phyloP scores from a whole-genome alignment of 2,888 invertebrate species.

The Acanthosepion pharaonis region DNA sequence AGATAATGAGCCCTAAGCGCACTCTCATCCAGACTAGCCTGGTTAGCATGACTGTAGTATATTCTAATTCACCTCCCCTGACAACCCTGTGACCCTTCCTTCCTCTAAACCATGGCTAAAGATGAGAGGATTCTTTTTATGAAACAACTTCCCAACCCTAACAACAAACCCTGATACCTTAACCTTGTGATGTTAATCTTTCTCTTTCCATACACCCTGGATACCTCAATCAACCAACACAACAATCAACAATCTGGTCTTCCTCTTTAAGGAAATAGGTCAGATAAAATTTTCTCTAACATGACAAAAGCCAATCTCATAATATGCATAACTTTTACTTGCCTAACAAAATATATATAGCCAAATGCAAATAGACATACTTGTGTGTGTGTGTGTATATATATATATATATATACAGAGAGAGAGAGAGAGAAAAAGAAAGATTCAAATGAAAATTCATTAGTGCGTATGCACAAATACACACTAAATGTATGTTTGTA shows the following conservation, averaged over 20 bases:
- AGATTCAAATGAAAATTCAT: too few species aligned
- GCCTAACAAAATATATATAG: not conserved
- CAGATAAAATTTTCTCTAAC: not conserved
- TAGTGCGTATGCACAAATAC: too few species aligned
- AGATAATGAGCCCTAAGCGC: not conserved
- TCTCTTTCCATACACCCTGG: not conserved
- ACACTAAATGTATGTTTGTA: not conserved
- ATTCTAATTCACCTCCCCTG: not conserved
- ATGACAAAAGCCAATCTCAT: not conserved
- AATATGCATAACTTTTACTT: not conserved
- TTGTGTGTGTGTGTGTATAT: not conserved
- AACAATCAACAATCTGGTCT: not conserved
- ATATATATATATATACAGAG: not conserved
- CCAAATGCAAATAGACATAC: not conserved
- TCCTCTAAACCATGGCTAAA: not conserved
- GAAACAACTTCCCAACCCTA: not conserved
- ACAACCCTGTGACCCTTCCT: not conserved
- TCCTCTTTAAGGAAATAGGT: not conserved
- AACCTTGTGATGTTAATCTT: not conserved
- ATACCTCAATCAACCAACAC: not conserved
- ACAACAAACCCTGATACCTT: not conserved
- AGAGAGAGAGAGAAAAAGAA: too few species aligned
- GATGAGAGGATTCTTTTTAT: not conserved
- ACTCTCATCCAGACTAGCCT: not conserved
- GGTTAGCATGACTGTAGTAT: not conserved